These are phyloP conservation scores for Orthosia incerta DNA, from an alignment of 2,888 invertebrate species.

Conservation along the genomic window DNA sequence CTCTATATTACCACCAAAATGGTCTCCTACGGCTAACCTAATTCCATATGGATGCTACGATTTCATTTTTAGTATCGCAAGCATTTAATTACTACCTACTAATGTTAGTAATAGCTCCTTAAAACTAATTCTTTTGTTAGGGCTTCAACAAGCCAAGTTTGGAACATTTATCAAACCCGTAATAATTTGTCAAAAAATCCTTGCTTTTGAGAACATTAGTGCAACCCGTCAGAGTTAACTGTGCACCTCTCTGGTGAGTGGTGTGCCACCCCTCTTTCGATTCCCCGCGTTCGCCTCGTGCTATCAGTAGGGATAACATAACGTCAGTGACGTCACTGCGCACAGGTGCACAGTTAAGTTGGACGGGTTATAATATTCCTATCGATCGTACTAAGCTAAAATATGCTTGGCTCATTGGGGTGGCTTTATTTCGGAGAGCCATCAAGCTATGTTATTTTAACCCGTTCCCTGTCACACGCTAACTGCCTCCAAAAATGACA, in stretches of 20 bases:
- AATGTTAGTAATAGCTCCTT: slow-evolving; percentile 65
- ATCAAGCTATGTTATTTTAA: slow-evolving; percentile 15
- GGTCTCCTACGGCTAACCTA: slow-evolving; percentile 40
- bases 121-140: slow-evolving; percentile 60
- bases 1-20: slow-evolving; percentile 14
- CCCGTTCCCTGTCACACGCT: slow-evolving; percentile 54
- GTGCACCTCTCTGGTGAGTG: too few species aligned
- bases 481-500: slow-evolving; percentile 56
- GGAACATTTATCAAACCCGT: slow-evolving; percentile 67
- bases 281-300: too few species aligned
- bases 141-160: slow-evolving; percentile 62
- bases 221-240: too few species aligned
- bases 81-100: slow-evolving; percentile 49
- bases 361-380: slow-evolving; percentile 8
- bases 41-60: slow-evolving; percentile 43
- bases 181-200: slow-evolving; percentile 61
- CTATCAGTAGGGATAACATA: too few species aligned
- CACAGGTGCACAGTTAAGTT: too few species aligned
- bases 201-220: slow-evolving; percentile 25
- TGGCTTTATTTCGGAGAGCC: not conserved
- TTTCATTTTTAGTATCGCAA: slow-evolving; percentile 51
- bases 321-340: too few species aligned
- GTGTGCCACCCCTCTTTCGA: too few species aligned
- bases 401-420: slow-evolving; percentile 20
- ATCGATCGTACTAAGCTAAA: slow-evolving; percentile 22